Evolutionary conservation across 2,113 vertebrate species (phyloP).

Genomic region (Aythya baeri): DNA sequence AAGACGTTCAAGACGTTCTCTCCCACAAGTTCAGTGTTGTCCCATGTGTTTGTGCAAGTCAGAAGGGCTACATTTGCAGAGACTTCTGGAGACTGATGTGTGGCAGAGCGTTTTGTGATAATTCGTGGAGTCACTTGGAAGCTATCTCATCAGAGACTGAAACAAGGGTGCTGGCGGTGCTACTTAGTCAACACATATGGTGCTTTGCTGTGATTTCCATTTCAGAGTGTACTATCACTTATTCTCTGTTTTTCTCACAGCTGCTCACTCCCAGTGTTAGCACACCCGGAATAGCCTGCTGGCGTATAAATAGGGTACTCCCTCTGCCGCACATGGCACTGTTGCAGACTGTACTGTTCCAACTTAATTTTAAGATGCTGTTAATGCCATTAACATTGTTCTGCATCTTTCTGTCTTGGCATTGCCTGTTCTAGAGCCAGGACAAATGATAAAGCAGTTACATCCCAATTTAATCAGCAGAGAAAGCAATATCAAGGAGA

Average conservation of each 20-base stretch:
- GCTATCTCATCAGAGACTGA: not conserved
- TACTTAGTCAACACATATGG: conserved; percentile 58
- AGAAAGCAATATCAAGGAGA: not conserved
- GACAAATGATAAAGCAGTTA: not conserved
- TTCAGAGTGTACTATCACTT: conserved; percentile 49
- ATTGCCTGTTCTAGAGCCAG: not conserved
- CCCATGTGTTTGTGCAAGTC: too few species aligned
- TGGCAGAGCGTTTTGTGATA: not conserved
- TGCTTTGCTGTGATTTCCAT: not conserved
- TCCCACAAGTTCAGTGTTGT: not conserved
- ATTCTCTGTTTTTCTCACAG: conserved; percentile 58
- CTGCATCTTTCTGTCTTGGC: not conserved
- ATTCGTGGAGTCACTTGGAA: not conserved
- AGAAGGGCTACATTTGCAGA: not conserved
- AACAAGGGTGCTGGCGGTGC: not conserved
- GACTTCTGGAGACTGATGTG: not conserved
- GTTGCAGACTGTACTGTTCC: not conserved
- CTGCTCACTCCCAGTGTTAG: conserved; percentile 53
- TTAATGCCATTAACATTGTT: not conserved
- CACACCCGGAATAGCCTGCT: conserved; percentile 26
- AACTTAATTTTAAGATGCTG: not conserved
- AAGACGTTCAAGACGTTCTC: not conserved
- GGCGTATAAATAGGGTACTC: not conserved
- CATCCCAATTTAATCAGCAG: not conserved
- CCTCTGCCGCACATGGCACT: not conserved